Base-by-base conservation (phyloP, 2,888 invertebrate species). In the Galerucella pusilla region DNA sequence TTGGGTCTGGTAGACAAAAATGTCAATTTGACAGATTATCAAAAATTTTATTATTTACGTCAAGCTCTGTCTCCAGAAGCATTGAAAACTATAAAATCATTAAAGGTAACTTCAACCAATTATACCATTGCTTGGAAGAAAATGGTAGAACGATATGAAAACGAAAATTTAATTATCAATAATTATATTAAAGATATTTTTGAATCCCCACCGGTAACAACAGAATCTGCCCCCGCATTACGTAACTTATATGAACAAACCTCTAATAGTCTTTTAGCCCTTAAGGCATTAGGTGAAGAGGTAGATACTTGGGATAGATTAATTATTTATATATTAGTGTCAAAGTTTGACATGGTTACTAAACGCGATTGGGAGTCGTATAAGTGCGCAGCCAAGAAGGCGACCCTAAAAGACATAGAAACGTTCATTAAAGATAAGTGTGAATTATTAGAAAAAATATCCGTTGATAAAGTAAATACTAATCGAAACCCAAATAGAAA, bases 201-300 rank as follows among this genome's bases (percentile, higher is more conserved):
- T 16, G 5, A 54, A n/a, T 14, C 49, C 49, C 28, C 42, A 10
- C 11, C 63, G 7, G 14, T 63, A 14, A 63, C 63, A 28, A 28
- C 25, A 35, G 63, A 63, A 35, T 63, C 63, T 28, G 28, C 63
- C 28, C 12, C 12, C 7, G 63, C 63, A 20, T 28, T 63, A 14
- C 20, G 63, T 9, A 63, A 63, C 20, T 63, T 63, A 63, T 12
- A 28, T 63, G 63, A 63, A 35, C 63, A 64, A 64, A 45, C 16
- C 2, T 64, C 35, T 42, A 64, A 64, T 45, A 64, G 42, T 45
- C 42, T 64, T n/a, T 35, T 11, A 42, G 16, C 63, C 42, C 42
- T 63, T 35, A 42, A 63, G 63, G 63, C 63, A 14, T n/a, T 63
- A 42, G 63, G 63, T 12, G 63, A 63, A 63, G 35, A 63, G 14